Evolutionary conservation across 2,113 vertebrate species (phyloP).

Genomic region (Microcebus ravelobensis): DNA sequence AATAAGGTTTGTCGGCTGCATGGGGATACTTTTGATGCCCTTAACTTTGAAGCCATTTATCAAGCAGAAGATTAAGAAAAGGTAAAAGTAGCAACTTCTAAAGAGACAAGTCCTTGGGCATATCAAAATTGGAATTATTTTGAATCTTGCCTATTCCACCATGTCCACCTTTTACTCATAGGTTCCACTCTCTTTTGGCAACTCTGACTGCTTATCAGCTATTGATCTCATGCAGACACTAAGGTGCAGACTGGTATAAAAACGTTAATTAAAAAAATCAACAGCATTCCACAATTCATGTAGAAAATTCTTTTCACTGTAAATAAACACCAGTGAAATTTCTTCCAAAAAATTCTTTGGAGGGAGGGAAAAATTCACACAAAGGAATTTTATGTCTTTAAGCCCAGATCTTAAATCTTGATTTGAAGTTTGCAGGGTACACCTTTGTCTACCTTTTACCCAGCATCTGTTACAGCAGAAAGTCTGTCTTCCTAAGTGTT

Average conservation of each 20-base stretch:
- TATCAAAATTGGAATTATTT: background rate
- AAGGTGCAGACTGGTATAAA: background rate
- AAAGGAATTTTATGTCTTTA: background rate
- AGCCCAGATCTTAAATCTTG: background rate
- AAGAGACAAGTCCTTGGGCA: background rate
- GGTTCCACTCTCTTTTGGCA: background rate
- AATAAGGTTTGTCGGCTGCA: background rate
- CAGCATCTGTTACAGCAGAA: background rate
- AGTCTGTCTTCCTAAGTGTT: background rate
- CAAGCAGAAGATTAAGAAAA: slow-evolving; percentile 8
- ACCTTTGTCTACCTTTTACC: background rate
- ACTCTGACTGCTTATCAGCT: background rate
- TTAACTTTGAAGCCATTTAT: background rate
- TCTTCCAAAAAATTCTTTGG: background rate
- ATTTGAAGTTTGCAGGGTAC: background rate
- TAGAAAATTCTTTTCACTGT: background rate
- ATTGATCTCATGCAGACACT: background rate
- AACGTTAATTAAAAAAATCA: background rate
- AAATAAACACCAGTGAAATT: background rate
- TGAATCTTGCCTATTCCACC: background rate
- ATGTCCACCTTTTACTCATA: background rate
- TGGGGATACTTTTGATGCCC: background rate
- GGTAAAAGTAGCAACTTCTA: background rate
- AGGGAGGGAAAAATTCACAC: background rate
- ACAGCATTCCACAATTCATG: slow-evolving; percentile 1